Conservation (phyloP, 2,113 vertebrate genomes). For the Caretta caretta region DNA sequence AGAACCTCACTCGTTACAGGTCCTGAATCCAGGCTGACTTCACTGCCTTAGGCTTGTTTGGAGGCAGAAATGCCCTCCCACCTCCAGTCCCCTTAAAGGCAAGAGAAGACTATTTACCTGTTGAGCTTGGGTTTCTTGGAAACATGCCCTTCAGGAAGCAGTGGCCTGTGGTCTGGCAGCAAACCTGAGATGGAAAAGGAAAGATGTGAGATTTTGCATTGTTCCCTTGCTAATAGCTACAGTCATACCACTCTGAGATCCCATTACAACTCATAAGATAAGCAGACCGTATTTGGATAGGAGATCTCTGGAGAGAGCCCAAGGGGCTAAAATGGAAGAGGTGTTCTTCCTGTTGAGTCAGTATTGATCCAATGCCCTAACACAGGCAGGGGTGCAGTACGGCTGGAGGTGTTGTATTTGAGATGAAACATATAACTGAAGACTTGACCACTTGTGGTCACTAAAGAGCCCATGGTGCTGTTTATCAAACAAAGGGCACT, state of each 20-base stretch:
- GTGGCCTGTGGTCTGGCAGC: conserved; percentile 94
- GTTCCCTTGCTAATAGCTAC: not conserved
- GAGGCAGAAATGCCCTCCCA: not conserved
- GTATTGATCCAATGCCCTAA: not conserved
- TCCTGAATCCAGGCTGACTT: not conserved
- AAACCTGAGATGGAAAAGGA: conserved; percentile 84
- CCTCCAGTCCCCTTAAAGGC: not conserved
- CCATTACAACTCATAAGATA: not conserved
- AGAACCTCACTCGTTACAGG: not conserved
- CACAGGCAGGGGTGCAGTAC: not conserved
- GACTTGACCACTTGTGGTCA: not conserved
- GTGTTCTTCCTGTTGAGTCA: not conserved
- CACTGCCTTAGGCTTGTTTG: not conserved
- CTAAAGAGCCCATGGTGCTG: not conserved
- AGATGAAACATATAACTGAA: not conserved
- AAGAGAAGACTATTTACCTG: conserved; percentile 80
- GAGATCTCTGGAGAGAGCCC: not conserved
- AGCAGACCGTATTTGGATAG: not conserved
- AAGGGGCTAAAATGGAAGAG: not conserved
- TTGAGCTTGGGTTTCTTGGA: conserved; percentile 86
- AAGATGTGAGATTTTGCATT: not conserved
- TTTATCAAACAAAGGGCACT: not conserved
- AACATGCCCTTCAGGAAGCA: conserved; percentile 86
- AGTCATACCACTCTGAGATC: not conserved
- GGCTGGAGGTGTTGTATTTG: not conserved